Base-by-base conservation (phyloP, 37 sponge, comb jelly and placozoan species). In the Hexactinellida sp. region DNA sequence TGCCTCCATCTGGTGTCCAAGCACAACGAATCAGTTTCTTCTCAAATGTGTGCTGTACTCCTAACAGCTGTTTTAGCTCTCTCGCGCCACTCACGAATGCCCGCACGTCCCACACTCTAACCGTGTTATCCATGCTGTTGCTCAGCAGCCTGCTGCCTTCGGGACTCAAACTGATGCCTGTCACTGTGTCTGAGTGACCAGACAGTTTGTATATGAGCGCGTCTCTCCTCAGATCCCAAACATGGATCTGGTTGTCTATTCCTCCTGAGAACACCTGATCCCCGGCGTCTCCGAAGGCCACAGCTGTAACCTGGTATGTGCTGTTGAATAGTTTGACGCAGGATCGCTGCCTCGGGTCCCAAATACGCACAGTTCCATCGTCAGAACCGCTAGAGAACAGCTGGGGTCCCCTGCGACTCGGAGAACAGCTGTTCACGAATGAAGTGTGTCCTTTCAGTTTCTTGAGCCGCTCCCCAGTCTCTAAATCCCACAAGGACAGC, bases 101-200 rank as follows among this genome's bases (percentile, higher is more conserved):
- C 38, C 94, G 55, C 25, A 93, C 88, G 71, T 97, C 98, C 98
- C 98, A 97, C 38, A 97, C 85, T 76, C 94, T 83, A 16, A 97
- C 92, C 25, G 98, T 90, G 82, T 92, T 92, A 54, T 97, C 98
- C 98, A 97, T 97, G 30, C 88, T 52, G 83, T 97, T 97, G n/a
- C 96, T 95, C 28, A 93, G 85, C 21, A 95, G 82, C 52, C 93
- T 93, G 55, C 89, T 38, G 0, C 95, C 95, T 86, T 92, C 92
- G 3, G 94, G 94, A 55, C 96, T 95, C 19, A 97, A 84, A 19
- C 86, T 52, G 3, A 95, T 85, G 0, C 93, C 91, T 24, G 95
- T 95, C 10, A 97, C 88, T 1, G 98, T 93, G 85, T 97, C 98
- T 38, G 37, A 38, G 82, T 97, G 98, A 5, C 98, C 98, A 38